A percentile compares a stretch with the other conserved stretches of the same genome.
Evolutionary conservation across 2,888 invertebrate species (phyloP).

Genomic region (Diarsia dahlii): DNA sequence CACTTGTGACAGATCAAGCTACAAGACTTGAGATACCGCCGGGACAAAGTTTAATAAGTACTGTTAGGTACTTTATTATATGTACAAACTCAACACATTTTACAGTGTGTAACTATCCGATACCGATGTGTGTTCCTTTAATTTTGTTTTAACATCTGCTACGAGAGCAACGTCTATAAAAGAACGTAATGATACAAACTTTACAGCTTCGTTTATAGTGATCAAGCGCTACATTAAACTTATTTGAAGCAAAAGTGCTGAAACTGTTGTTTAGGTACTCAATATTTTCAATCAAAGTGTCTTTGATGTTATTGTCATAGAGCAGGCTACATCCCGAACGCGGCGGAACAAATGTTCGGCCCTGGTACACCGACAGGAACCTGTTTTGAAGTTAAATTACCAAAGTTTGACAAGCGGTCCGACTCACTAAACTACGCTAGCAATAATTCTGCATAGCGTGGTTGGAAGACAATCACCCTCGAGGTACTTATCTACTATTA

Average conservation of each 20-base stretch:
- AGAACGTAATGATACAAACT: conserved; percentile 16
- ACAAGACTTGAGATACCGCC: neutral
- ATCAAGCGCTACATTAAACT: conserved; percentile 24
- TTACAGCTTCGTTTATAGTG: conserved; percentile 23
- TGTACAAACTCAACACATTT: conserved; percentile 7
- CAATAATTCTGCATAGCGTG: conserved; percentile 86
- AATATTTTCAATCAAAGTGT: conserved; percentile 57
- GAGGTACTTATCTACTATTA: conserved; percentile 71
- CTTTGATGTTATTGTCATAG: conserved; percentile 78
- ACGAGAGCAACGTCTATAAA: conserved; percentile 12
- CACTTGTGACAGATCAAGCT: conserved; percentile 21
- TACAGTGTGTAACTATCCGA: neutral
- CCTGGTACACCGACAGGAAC: conserved; percentile 81
- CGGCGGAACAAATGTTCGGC: conserved; percentile 81
- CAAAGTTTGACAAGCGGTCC: conserved; percentile 89
- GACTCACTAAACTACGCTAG: conserved; percentile 85
- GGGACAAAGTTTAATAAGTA: conserved; percentile 15
- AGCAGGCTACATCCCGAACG: conserved; percentile 72
- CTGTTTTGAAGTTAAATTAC: conserved; percentile 90
- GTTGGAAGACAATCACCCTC: conserved; percentile 81
- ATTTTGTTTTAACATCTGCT: conserved; percentile 25
- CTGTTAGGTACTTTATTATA: neutral
- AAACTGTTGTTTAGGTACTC: conserved; percentile 22
- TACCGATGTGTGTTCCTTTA: conserved; percentile 25
- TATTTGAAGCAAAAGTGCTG: conserved; percentile 16